phyloP scores from a whole-genome alignment of 2,797 vertebrate genomes.

The Simalia tracyae region DNA sequence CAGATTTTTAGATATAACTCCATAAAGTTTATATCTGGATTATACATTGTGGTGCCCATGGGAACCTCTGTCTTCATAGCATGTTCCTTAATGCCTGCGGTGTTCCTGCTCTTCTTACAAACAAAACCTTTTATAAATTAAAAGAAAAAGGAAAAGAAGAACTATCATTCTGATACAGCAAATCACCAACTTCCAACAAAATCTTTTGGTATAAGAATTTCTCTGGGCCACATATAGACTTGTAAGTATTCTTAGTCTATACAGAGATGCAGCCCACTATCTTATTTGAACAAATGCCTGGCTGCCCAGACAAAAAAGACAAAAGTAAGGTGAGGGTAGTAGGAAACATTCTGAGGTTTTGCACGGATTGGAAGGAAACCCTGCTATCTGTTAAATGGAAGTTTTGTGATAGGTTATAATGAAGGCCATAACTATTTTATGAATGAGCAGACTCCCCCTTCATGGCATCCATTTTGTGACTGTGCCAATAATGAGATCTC shows the following conservation, averaged over 20 bases:
- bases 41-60: neutral
- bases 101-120: neutral
- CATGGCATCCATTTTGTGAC: neutral
- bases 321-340: neutral
- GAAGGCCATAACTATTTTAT: neutral
- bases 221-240: neutral
- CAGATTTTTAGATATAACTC: no score
- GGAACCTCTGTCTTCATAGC: neutral
- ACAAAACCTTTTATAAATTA: neutral
- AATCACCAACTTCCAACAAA: neutral
- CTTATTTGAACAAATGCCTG: neutral
- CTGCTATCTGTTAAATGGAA: neutral
- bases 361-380: neutral
- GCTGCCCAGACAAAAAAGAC: neutral
- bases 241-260: neutral
- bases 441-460: neutral
- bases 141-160: neutral
- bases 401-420: neutral
- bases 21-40: neutral
- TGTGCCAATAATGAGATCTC: neutral
- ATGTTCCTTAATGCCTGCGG: neutral
- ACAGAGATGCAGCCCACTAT: neutral
- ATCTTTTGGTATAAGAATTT: neutral
- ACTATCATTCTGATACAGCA: neutral
- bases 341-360: neutral